Conservation (phyloP, 2,113 vertebrate species). For the Glaucidium brasilianum region DNA sequence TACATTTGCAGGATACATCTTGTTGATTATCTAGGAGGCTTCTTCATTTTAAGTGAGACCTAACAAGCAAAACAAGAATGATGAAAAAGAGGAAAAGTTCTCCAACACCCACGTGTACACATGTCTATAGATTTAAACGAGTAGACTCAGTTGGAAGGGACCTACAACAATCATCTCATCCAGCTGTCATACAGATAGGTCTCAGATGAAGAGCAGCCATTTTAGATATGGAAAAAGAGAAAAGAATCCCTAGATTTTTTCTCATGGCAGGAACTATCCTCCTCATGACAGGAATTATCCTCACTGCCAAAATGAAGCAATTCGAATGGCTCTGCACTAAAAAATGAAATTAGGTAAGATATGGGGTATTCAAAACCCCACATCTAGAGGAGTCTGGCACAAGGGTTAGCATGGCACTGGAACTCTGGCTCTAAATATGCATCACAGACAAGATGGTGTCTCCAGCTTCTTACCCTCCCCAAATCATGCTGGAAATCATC, state of each 20-base stretch:
- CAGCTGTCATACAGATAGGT: background rate
- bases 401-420: background rate
- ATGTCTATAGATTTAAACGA: background rate
- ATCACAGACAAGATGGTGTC: background rate
- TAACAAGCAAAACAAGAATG: background rate
- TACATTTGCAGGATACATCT: background rate
- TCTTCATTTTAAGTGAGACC: background rate
- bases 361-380: background rate
- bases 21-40: background rate
- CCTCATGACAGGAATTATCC: background rate
- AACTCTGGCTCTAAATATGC: background rate
- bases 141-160: background rate
- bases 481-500: background rate
- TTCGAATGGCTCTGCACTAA: background rate
- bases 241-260: background rate
- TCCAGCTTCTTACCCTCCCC: background rate
- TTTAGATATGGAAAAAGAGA: background rate
- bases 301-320: background rate
- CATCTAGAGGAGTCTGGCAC: background rate
- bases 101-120: background rate
- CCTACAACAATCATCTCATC: background rate
- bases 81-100: background rate
- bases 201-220: background rate
- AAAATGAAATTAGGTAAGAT: background rate
- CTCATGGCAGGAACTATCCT: background rate